Evolutionary conservation across 2,113 vertebrate genomes (phyloP).

Genomic region (Camarhynchus parvulus): DNA sequence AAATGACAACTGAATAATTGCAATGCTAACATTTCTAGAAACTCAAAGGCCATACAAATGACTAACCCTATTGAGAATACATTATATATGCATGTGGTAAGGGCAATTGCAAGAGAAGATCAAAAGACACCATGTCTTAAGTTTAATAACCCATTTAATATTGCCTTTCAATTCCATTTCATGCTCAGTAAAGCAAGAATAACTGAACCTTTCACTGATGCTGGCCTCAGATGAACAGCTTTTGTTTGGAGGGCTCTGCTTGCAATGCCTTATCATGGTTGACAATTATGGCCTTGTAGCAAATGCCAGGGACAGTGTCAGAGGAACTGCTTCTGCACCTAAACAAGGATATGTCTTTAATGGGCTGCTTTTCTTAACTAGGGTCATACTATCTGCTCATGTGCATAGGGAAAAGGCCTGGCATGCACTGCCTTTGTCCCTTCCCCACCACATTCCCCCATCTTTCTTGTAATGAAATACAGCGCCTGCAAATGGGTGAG

Average conservation of each 20-base stretch:
- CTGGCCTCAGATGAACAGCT: constrained; percentile 65
- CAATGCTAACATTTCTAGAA: constrained; percentile 26
- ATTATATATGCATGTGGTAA: constrained; percentile 33
- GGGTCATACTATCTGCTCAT: neutral
- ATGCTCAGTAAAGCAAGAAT: constrained; percentile 83
- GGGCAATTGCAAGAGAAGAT: constrained; percentile 65
- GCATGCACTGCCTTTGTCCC: neutral
- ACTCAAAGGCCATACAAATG: constrained; percentile 35
- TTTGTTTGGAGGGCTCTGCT: constrained; percentile 72
- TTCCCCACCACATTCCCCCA: neutral
- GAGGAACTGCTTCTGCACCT: neutral
- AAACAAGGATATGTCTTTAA: neutral
- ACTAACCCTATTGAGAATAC: neutral
- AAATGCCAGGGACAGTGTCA: neutral
- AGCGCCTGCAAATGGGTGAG: neutral
- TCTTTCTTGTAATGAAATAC: constrained; percentile 16
- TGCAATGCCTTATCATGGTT: constrained; percentile 48
- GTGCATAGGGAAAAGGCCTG: neutral
- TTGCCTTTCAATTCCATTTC: constrained; percentile 81
- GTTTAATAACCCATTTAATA: constrained; percentile 83
- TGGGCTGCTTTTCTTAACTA: neutral
- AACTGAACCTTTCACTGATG: constrained; percentile 72
- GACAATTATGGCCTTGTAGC: constrained; percentile 31
- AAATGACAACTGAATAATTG: constrained; percentile 5
- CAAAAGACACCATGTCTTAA: constrained; percentile 74